Evolutionary conservation across 2,888 invertebrate species (phyloP).

Genomic region (Meloe dianella): DNA sequence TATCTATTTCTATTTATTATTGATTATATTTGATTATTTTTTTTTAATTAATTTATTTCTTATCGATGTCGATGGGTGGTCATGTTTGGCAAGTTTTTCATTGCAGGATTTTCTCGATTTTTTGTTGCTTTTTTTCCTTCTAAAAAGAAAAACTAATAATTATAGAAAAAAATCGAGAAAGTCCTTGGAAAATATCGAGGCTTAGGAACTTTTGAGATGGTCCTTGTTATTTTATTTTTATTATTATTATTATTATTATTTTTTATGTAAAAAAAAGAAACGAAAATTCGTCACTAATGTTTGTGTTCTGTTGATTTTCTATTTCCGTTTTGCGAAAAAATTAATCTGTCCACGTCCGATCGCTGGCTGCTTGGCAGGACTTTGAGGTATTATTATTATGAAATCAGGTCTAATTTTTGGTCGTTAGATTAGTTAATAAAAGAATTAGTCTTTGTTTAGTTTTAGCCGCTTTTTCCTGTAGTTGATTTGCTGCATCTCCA

Average conservation of each 20-base stretch:
- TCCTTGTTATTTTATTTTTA: slow-evolving; percentile 67
- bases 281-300: slow-evolving; percentile 65
- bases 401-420: slow-evolving; percentile 55
- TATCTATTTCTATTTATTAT: slow-evolving; percentile 40
- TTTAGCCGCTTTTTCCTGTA: slow-evolving; percentile 59
- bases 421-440: slow-evolving; percentile 56
- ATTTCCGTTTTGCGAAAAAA: slow-evolving; percentile 49
- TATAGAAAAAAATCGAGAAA: slow-evolving; percentile 41
- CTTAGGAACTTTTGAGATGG: slow-evolving; percentile 93
- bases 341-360: slow-evolving; percentile 64
- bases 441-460: slow-evolving; percentile 59
- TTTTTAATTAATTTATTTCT: slow-evolving; percentile 40
- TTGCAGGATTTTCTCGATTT: slow-evolving; percentile 33
- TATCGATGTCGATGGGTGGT: slow-evolving; percentile 58
- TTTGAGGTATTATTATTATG: slow-evolving; percentile 74
- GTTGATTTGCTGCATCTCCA: slow-evolving; percentile 51
- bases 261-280: slow-evolving; percentile 32
- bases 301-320: slow-evolving; percentile 67
- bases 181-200: slow-evolving; percentile 53
- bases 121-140: too few species aligned
- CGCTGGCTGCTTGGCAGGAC: slow-evolving; percentile 77
- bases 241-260: neutral
- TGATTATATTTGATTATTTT: slow-evolving; percentile 43
- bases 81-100: slow-evolving; percentile 48
- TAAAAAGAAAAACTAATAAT: too few species aligned